Evolutionary conservation across 2,113 vertebrate species (phyloP), one percentile per base, ranked within the genome.

Genomic region (Sminthopsis crassicaudata): DNA sequence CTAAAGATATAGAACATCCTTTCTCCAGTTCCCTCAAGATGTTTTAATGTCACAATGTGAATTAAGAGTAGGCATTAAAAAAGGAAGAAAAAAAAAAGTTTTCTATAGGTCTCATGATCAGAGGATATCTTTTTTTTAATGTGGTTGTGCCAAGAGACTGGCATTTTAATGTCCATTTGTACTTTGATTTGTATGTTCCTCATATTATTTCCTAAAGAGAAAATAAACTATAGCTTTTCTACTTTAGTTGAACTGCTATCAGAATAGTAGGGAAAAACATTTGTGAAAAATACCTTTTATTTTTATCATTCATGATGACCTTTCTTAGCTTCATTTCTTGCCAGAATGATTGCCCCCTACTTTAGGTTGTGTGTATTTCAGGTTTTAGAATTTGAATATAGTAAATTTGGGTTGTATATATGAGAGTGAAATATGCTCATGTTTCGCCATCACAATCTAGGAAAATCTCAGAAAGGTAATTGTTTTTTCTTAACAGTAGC

Each of bases 81-180:
- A 9, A 36, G 7, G 30, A 36, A 46, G 5, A 12, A 95, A 90
- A 12, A 95, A 90, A 90, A 24, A 2, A 27, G 23, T 46, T 93
- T 67, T 25, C n/a, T 10, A 94, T 93, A 92, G 90, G 53, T 53
- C 50, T 76, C 9, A 90, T 91, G 92, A 50, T 51, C n/a, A 90
- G 25, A 52, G 27, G 19, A 48, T 51, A 24, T 76, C 51, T 84
- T 51, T 95, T 94, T n/a, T 19, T 4, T 0, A 90, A 89, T 91
- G 2, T 96, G 96, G 92, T 27, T 1, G 93, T 46, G 92, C 30
- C 50, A 51, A 23, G 22, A 93, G 30, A 55, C 19, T 60, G 94
- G 54, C 91, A 93, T 54, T 94, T 96, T 93, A 91, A 96, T 93
- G 30, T 67, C 7, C 55, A 96, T n/a, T 89, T 57, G 3, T 90